Base-by-base conservation (phyloP, 1,140 invertebrate genomes). In the Berghia stephanieae region DNA sequence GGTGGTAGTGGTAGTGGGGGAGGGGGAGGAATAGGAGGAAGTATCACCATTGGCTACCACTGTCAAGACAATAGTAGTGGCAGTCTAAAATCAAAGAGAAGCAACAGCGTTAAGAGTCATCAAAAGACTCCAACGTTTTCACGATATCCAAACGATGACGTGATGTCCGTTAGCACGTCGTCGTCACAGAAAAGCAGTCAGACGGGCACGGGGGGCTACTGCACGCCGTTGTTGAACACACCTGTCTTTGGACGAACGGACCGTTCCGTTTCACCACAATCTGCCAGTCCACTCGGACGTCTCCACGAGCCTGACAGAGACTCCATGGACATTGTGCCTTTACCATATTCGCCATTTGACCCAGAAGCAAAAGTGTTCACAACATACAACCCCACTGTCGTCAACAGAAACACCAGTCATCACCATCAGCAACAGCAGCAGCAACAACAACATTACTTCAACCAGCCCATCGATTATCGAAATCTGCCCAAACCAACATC, bases 141-240 rank as follows among this genome's bases (percentile, higher is more conserved):
- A 13, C 43, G 72, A 66, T 60, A 60, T 13, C 42, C 2, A 27
- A 68, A 21, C 52, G 40, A 1, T 42, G 43, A 40, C 52, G 5
- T 34, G n/a, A 60, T 5, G 42, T 46, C 67, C 27, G 13, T 24
- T 34, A 27, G 34, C 46, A 67, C 71, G 70, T 66, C 46, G 42
- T 16, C 31, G n/a, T n/a, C n/a, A n/a, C 4, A 52, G 2, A 63
- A 40, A 5, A 1, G 27, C 13, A n/a, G 36, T 21, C 44, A 46
- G 49, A 63, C 55, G 34, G 69, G 70, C 31, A 21, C 57, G n/a
- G 57, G 60, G 42, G 75, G 46, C 34, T 79, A 79, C 38, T 42
- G 70, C 66, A 79, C 78, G 31, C 78, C 78, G 4, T 52, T 79
- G 16, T 52, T 79, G 21, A 68, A 71, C 31, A 77, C 75, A 4